Base-by-base conservation (phyloP, 1,140 invertebrate genomes). In the Glossosoma conforme region DNA sequence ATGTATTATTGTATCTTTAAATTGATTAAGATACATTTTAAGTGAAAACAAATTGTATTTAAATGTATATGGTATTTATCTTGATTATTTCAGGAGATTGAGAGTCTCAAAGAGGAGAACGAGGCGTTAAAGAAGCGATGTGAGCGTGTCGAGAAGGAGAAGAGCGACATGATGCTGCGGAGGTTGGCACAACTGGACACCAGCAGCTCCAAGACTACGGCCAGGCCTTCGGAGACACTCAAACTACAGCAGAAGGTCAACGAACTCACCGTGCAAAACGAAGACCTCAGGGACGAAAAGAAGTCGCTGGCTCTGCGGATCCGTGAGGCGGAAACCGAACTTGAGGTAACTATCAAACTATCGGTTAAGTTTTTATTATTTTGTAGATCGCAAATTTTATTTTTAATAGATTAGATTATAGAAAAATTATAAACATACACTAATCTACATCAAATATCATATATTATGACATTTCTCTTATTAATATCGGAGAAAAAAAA, bases 241-340 rank as follows among this genome's bases (percentile, higher is more conserved):
- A 87, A 86, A 64, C 64, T 91, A 9, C 85, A 89, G 61, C 84
- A 88, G 63, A 90, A 90, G 72, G 79, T 91, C 9, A 84, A 89
- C 60, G 90, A 93, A 59, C 70, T 92, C 32, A 84, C 89, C 53
- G 77, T 83, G 47, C 77, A 80, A 56, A 74, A 88, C 43, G 88
- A 92, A 62, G 87, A 91, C 56, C 72, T 91, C 10, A 81, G 76
- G 60, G 84, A 86, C 53, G 91, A 93, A 60, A 92, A 91, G 59
- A 89, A 86, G 69, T 82, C 81, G 67, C 75, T 88, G 6, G 70
- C 79, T 42, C 67, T 82, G 11, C 81, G 75, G 65, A 78, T 90
- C 20, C 81, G 82, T 61, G 86, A 90, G 60, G 62, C 89, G 32
- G 85, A 89, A 67, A 67, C 75, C 48, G 84, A 87, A 62, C 52